phyloP scores from a whole-genome alignment of 2,113 vertebrate genomes.

The Neofelis nebulosa region DNA sequence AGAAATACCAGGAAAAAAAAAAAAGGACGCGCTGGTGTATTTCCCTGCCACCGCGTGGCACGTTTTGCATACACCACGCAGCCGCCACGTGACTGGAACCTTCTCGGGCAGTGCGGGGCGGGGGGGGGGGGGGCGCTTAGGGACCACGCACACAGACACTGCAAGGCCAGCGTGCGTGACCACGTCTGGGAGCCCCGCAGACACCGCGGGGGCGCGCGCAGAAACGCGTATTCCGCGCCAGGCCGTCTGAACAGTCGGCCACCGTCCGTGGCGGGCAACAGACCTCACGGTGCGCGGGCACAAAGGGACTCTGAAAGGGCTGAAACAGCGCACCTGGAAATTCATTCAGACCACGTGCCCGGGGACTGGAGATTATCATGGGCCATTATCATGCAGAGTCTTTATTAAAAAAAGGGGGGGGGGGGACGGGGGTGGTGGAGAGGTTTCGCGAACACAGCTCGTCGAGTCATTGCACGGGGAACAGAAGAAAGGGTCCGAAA shows the following conservation, averaged over 20 bases:
- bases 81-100: not conserved
- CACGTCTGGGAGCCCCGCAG: rapidly evolving
- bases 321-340: rapidly evolving
- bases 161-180: not conserved
- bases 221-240: rapidly evolving
- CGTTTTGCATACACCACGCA: rapidly evolving
- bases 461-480: not conserved
- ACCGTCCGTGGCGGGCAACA: not conserved
- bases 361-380: not conserved
- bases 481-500: not conserved
- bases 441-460: not conserved
- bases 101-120: too few species aligned
- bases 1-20: not conserved
- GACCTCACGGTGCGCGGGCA: rapidly evolving
- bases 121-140: too few species aligned
- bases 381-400: rapidly evolving
- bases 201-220: rapidly evolving
- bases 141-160: not conserved
- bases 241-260: too few species aligned
- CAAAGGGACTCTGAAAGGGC: not conserved
- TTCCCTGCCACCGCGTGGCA: not conserved
- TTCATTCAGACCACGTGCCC: not conserved
- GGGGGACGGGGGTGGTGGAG: not conserved
- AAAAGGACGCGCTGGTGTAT: not conserved
- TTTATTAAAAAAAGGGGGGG: not conserved